A percentile compares a stretch with the other conserved stretches of the same genome.
phyloP scores from a whole-genome alignment of 2,888 invertebrate species.

The Oxyscelio sp. region DNA sequence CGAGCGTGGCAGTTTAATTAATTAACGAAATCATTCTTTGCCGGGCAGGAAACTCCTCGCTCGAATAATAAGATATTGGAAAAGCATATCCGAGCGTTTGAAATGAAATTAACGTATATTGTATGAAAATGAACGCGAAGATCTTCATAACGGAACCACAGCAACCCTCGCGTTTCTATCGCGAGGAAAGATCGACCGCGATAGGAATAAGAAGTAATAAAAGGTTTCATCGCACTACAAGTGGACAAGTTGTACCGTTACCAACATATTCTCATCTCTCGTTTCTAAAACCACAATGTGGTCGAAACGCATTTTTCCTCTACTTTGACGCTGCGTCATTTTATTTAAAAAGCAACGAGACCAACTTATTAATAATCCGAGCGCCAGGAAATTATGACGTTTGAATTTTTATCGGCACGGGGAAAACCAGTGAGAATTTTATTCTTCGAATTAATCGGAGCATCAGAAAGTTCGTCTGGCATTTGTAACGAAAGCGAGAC shows the following conservation, averaged over 20 bases:
- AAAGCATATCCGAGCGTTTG: neutral
- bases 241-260: conserved; percentile 77
- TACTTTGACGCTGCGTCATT: conserved; percentile 15
- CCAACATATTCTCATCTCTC: conserved; percentile 58
- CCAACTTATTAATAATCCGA: conserved; percentile 22
- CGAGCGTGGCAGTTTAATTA: too few species aligned
- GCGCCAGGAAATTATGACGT: conserved; percentile 11
- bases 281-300: conserved; percentile 53
- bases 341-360: conserved; percentile 9
- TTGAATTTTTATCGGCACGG: neutral
- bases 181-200: conserved; percentile 53
- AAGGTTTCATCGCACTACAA: conserved; percentile 68
- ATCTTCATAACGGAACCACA: conserved; percentile 69
- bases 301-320: conserved; percentile 36
- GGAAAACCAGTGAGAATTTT: neutral
- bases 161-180: conserved; percentile 59
- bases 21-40: too few species aligned
- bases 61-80: neutral
- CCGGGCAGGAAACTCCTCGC: too few species aligned
- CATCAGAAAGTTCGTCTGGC: conserved; percentile 13
- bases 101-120: conserved; percentile 49
- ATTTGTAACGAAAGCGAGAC: too few species aligned
- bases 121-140: conserved; percentile 48
- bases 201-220: conserved; percentile 74
- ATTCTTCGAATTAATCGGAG: neutral